Evolutionary conservation across 2,797 vertebrate genomes (phyloP).

Genomic region (Acestrorhynchus altus): DNA sequence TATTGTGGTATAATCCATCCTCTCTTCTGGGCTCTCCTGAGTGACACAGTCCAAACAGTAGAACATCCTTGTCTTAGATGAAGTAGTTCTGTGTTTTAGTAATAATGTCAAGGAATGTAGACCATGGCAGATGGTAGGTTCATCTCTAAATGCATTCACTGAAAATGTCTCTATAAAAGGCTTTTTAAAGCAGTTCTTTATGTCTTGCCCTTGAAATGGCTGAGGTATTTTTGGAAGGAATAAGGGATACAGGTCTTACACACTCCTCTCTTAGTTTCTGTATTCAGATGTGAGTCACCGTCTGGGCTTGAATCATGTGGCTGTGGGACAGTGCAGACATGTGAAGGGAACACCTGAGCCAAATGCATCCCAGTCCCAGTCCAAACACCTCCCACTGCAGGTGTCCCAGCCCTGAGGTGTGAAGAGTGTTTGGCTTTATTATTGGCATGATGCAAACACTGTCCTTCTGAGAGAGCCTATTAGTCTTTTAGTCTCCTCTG

Average conservation of each 20-base stretch:
- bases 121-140: not conserved
- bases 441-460: not conserved
- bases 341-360: constrained; percentile 27
- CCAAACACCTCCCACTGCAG: constrained; percentile 43
- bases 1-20: not conserved
- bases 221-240: not conserved
- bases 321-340: constrained; percentile 14
- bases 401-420: constrained; percentile 28
- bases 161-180: not conserved
- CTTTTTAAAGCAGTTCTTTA: not conserved
- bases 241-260: not conserved
- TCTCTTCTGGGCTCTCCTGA: not conserved
- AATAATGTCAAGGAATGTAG: not conserved
- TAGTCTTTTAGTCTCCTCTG: not conserved
- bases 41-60: not conserved
- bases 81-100: not conserved
- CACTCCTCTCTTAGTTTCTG: not conserved
- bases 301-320: constrained; percentile 44
- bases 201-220: not conserved
- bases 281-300: constrained; percentile 27
- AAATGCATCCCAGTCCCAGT: not conserved
- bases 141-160: not conserved
- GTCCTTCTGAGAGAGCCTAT: not conserved
- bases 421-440: constrained; percentile 22
- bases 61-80: not conserved